These are phyloP conservation scores for Nebria brevicollis DNA, from an alignment of 2,888 invertebrate species.

Conservation along the genomic window DNA sequence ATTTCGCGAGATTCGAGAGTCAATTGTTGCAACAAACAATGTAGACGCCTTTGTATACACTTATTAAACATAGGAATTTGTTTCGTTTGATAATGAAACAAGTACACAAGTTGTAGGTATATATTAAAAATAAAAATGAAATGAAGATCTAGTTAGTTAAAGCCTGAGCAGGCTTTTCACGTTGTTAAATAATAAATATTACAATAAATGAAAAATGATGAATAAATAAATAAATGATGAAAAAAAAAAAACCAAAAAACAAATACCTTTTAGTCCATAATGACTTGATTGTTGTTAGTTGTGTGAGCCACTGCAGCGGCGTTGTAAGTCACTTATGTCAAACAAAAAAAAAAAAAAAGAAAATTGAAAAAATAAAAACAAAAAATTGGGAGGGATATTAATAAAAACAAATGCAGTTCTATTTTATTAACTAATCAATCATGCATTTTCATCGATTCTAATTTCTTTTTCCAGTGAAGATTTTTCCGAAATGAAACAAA, in stretches of 20 bases:
- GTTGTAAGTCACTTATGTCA: conserved; percentile 58
- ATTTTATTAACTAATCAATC: conserved; percentile 1
- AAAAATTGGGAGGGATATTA: conserved; percentile 57
- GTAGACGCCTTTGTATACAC: conserved; percentile 60
- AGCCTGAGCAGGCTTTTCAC: conserved; percentile 65
- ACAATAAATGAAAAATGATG: conserved; percentile 49
- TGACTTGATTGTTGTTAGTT: conserved; percentile 28
- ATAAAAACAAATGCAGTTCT: conserved; percentile 58
- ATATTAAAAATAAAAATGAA: conserved; percentile 50
- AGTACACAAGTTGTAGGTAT: conserved; percentile 49
- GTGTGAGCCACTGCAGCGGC: conserved; percentile 57
- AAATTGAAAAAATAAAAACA: conserved; percentile 11
- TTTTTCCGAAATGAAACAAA: not conserved
- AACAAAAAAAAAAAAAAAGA: conserved; percentile 51
- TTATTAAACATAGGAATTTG: conserved; percentile 56
- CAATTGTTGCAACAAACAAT: conserved; percentile 49
- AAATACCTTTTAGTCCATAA: conserved; percentile 22
- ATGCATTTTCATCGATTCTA: not conserved
- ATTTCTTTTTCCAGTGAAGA: not conserved
- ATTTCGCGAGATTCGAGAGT: conserved; percentile 30
- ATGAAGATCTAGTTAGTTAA: conserved; percentile 60
- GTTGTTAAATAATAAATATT: conserved; percentile 63
- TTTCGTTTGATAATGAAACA: conserved; percentile 61
- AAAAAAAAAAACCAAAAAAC: conserved; percentile 24
- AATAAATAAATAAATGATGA: conserved; percentile 46